Conservation (phyloP, 35 echinoderm and acorn worm species). For the Hemicentrotus pulcherrimus region DNA sequence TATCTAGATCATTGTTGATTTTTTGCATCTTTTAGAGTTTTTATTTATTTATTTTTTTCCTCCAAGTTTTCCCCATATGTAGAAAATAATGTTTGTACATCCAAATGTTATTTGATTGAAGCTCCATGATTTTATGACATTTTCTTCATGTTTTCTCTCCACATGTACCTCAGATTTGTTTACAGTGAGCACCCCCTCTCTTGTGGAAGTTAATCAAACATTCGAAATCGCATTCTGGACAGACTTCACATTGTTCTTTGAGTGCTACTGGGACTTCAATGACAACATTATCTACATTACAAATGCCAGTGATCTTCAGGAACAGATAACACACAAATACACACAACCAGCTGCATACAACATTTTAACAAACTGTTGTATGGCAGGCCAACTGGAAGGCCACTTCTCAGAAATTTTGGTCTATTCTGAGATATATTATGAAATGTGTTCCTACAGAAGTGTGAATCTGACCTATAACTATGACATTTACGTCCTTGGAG, state of each 20-base stretch:
- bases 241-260: neutral
- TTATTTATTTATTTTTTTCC: too few species aligned
- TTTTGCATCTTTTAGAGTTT: too few species aligned
- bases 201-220: neutral
- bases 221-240: neutral
- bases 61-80: too few species aligned
- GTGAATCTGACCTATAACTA: neutral
- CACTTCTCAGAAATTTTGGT: slow-evolving; percentile 23
- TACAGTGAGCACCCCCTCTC: neutral
- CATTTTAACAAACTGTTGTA: neutral
- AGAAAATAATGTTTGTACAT: too few species aligned
- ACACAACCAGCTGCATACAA: neutral
- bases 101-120: too few species aligned
- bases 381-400: neutral
- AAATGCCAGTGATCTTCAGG: neutral
- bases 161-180: slow-evolving; percentile 20
- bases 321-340: neutral
- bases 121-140: neutral
- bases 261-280: slow-evolving; percentile 25
- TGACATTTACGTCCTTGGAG: slow-evolving; percentile 8
- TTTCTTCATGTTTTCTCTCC: neutral
- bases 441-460: neutral
- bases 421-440: neutral
- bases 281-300: neutral
- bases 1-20: too few species aligned